These are phyloP conservation scores for Heterocephalus glaber DNA, from an alignment of 2,113 vertebrate genomes.

Conservation along the genomic window DNA sequence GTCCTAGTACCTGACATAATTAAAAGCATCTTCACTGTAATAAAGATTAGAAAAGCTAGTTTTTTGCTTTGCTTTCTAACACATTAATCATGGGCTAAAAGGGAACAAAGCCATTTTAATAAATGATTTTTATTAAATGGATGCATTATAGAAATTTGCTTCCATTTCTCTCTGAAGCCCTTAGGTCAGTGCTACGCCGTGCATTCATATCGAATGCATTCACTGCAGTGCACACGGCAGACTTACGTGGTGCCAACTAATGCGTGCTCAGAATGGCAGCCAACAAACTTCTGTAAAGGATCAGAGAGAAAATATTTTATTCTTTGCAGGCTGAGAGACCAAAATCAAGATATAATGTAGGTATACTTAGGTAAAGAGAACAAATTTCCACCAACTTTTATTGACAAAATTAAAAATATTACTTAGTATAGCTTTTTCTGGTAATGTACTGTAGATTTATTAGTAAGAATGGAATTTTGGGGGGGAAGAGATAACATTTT, in stretches of 20 bases:
- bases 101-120: background rate
- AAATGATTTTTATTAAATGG: background rate
- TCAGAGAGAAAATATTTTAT: background rate
- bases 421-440: background rate
- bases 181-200: background rate
- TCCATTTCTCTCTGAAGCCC: background rate
- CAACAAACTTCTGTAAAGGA: background rate
- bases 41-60: background rate
- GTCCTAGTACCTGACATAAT: background rate
- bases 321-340: background rate
- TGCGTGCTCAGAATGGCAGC: background rate
- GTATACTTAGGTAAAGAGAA: background rate
- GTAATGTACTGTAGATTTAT: background rate
- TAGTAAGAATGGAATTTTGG: background rate
- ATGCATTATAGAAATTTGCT: background rate
- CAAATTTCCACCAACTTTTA: background rate
- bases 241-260: background rate
- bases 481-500: background rate
- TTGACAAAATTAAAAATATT: background rate
- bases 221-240: background rate
- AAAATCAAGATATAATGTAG: background rate
- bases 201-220: background rate
- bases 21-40: background rate
- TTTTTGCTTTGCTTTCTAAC: conserved; percentile 35
- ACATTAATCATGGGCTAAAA: background rate